Evolutionary conservation across 2,113 vertebrate genomes (phyloP).

Genomic region (Empidonax traillii): DNA sequence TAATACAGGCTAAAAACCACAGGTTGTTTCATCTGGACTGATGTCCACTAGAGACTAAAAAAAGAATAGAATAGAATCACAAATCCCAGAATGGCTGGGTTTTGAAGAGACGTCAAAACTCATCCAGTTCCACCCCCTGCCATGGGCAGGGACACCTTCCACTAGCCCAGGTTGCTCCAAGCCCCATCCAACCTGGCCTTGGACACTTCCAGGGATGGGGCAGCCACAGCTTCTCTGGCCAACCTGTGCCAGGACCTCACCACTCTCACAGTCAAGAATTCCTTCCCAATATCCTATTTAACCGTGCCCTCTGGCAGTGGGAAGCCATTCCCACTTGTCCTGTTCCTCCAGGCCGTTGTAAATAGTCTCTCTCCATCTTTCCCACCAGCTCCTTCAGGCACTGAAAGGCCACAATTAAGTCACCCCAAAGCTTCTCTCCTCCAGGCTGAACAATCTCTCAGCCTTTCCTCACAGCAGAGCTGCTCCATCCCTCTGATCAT

Average conservation of each 20-base stretch:
- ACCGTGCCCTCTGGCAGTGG: background rate
- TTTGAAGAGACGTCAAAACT: accelerated
- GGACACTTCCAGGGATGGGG: background rate
- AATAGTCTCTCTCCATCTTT: background rate
- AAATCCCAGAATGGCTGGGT: background rate
- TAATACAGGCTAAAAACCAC: background rate
- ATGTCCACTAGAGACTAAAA: background rate
- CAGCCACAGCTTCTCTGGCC: background rate
- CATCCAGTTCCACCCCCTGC: background rate
- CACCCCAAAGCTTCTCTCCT: background rate
- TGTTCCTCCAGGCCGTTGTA: background rate
- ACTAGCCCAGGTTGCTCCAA: background rate
- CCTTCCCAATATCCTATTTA: background rate
- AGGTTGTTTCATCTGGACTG: accelerated
- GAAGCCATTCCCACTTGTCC: background rate
- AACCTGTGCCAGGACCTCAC: background rate
- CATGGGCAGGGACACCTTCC: background rate
- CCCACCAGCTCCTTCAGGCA: accelerated
- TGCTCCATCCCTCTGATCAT: background rate
- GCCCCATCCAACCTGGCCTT: background rate
- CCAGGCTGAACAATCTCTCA: background rate
- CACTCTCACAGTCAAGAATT: background rate
- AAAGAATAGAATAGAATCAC: background rate
- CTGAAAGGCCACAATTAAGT: accelerated
- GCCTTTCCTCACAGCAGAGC: background rate